A percentile compares a stretch with the other conserved stretches of the same genome.
Evolutionary conservation across 2,113 vertebrate genomes (phyloP).

Genomic region (Menura novaehollandiae): DNA sequence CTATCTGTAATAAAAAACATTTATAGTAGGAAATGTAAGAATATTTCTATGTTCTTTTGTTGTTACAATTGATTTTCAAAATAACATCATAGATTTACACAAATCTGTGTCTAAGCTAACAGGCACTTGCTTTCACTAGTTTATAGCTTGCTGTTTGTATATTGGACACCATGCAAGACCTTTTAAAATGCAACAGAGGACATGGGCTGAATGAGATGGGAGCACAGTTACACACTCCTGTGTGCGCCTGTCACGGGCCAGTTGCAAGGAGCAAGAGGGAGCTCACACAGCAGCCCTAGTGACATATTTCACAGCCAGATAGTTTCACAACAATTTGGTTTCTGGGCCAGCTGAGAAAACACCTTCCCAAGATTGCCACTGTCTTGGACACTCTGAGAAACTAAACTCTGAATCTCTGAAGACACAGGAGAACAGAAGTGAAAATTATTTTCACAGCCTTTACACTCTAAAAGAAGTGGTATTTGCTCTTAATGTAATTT

Average conservation of each 20-base stretch:
- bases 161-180: neutral
- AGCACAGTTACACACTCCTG: too few species aligned
- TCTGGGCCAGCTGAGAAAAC: neutral
- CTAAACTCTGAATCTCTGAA: neutral
- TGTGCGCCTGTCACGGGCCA: accelerated
- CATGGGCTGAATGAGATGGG: neutral
- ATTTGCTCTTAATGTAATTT: neutral
- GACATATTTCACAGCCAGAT: neutral
- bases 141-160: neutral
- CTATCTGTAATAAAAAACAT: neutral
- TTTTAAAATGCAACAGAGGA: neutral
- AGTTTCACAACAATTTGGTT: neutral
- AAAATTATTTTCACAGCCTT: neutral
- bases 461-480: neutral
- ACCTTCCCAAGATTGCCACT: neutral
- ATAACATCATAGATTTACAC: neutral
- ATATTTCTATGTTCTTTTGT: neutral
- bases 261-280: neutral
- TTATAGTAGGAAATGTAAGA: neutral
- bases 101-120: neutral
- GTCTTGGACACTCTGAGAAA: neutral
- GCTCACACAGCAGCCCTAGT: neutral
- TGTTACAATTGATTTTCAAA: neutral
- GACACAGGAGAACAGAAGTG: neutral
- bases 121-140: neutral